A percentile compares a stretch with the other conserved stretches of the same genome.
These are phyloP conservation scores for Drosophila fungiperda DNA, from an alignment of 2,888 invertebrate species.

Conservation along the genomic window DNA sequence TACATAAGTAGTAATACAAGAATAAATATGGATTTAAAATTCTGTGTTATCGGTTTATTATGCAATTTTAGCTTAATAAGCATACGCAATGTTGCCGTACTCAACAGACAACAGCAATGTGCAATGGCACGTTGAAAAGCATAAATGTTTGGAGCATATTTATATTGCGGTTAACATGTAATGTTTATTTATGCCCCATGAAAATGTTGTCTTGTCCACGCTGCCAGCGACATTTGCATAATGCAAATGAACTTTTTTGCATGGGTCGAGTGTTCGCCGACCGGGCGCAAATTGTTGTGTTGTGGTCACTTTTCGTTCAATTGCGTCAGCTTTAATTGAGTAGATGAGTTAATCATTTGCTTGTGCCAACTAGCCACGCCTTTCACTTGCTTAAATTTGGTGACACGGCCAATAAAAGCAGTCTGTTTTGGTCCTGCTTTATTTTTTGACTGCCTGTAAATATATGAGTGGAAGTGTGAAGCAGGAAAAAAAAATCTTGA, in stretches of 20 bases:
- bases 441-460: neutral
- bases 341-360: conserved; percentile 38
- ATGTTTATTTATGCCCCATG: conserved; percentile 69
- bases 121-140: conserved; percentile 38
- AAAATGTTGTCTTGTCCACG: conserved; percentile 44
- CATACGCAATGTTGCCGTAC: conserved; percentile 41
- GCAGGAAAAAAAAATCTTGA: conserved; percentile 12
- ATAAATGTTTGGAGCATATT: conserved; percentile 55
- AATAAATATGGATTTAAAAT: conserved; percentile 44
- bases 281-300: conserved; percentile 21
- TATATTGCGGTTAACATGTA: conserved; percentile 63
- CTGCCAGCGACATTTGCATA: conserved; percentile 61
- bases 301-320: conserved; percentile 36
- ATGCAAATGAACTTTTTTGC: conserved; percentile 57
- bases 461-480: conserved; percentile 9
- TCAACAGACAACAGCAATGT: conserved; percentile 18
- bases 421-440: neutral
- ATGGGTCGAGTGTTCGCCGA: conserved; percentile 12
- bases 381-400: conserved; percentile 18
- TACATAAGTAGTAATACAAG: conserved; percentile 13
- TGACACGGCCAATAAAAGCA: neutral
- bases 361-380: conserved; percentile 10
- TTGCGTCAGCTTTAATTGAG: conserved; percentile 61
- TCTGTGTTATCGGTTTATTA: conserved; percentile 58
- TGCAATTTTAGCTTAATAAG: conserved; percentile 54